Conservation (phyloP, 2,888 invertebrate genomes). For the Pachymerium ferrugineum region DNA sequence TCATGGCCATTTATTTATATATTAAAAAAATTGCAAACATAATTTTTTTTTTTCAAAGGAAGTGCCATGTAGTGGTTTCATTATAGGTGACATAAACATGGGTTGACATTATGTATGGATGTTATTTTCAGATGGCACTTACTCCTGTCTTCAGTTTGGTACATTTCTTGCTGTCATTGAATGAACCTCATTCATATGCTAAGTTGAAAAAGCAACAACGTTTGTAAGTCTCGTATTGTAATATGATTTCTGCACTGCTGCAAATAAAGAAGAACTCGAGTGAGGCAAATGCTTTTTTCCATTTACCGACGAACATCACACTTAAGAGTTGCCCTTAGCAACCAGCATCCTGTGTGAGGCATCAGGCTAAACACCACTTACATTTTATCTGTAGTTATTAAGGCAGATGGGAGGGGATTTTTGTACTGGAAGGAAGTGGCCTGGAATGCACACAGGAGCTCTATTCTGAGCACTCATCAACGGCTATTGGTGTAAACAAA, state of each 20-base stretch:
- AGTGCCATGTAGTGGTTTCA: neutral
- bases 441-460: slow-evolving; percentile 12
- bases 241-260: neutral
- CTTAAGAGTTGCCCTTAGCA: slow-evolving; percentile 14
- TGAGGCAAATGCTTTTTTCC: neutral
- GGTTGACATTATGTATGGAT: neutral
- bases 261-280: slow-evolving; percentile 1
- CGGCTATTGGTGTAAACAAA: slow-evolving; percentile 18
- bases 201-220: neutral
- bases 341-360: neutral
- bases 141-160: no score
- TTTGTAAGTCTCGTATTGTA: neutral
- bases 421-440: slow-evolving; percentile 14
- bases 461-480: slow-evolving; percentile 18
- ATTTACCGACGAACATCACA: neutral
- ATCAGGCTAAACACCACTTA: slow-evolving; percentile 18
- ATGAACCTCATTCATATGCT: neutral
- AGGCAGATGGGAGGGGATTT: slow-evolving; percentile 17
- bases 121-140: slow-evolving; percentile 7
- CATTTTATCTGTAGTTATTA: slow-evolving; percentile 16
- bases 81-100: neutral
- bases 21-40: no score
- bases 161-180: neutral
- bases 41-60: neutral
- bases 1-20: neutral